Percentiles rank a stretch among this genome's conserved stretches.
Evolutionary conservation across 2,113 vertebrate species (phyloP).

Genomic region (Tragulus kanchil): DNA sequence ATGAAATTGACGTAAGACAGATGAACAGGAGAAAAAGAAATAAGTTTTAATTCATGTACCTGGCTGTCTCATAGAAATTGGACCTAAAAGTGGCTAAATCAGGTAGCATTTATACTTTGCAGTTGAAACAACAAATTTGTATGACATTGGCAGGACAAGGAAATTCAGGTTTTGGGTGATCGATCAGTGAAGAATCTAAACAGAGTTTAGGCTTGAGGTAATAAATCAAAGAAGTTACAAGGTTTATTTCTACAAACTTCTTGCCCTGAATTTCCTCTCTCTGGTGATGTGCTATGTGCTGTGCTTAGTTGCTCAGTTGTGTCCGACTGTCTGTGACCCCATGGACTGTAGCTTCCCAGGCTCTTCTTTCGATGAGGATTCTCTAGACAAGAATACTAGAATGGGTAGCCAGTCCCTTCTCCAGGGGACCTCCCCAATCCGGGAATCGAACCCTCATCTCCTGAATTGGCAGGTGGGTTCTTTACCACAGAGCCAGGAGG

Average conservation of each 20-base stretch:
- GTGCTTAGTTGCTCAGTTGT: not conserved
- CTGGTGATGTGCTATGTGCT: not conserved
- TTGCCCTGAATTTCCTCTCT: not conserved
- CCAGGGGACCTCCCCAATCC: not conserved
- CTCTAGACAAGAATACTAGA: not conserved
- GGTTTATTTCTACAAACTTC: not conserved
- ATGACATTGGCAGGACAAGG: not conserved
- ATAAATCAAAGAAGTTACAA: not conserved
- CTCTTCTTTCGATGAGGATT: not conserved
- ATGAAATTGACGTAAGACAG: not conserved
- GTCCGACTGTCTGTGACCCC: accelerated
- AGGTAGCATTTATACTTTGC: not conserved
- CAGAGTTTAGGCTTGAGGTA: not conserved
- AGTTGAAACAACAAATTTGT: not conserved
- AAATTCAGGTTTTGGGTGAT: not conserved
- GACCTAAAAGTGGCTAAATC: not conserved
- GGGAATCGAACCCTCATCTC: not conserved
- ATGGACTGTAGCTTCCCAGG: not conserved
- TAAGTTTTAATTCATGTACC: not conserved
- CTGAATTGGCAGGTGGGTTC: not conserved
- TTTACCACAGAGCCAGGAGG: not conserved
- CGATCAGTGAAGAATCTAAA: not conserved
- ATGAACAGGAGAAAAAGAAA: not conserved
- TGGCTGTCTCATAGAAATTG: not conserved
- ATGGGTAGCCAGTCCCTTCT: not conserved